phyloP scores from a whole-genome alignment of 2,797 vertebrate species.

The Staurois parvus region DNA sequence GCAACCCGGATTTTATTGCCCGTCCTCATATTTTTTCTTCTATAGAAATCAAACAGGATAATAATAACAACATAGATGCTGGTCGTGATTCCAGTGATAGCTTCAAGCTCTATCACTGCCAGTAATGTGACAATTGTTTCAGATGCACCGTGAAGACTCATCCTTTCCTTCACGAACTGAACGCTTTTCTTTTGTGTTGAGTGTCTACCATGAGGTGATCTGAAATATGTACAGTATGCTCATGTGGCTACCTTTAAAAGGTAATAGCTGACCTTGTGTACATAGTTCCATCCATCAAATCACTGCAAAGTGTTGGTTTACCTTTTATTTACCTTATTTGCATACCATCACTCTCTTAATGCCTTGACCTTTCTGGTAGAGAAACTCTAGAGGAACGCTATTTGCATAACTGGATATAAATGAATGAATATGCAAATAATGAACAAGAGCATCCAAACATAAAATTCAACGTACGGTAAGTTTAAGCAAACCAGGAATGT shows the following conservation, averaged over 20 bases:
- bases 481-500: not conserved
- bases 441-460: not conserved
- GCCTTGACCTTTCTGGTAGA: too few relatives aligned
- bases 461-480: not conserved
- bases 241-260: not conserved
- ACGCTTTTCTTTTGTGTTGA: not conserved
- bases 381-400: not conserved
- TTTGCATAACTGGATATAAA: not conserved
- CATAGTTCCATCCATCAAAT: not conserved
- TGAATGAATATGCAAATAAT: not conserved
- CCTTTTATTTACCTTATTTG: too few relatives aligned
- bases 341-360: not conserved
- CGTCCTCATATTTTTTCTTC: not conserved
- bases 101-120: not conserved
- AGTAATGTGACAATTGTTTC: not conserved
- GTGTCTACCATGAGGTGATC: too few relatives aligned
- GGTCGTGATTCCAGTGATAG: not conserved
- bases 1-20: slow-evolving; percentile 23
- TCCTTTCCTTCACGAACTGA: not conserved
- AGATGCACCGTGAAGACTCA: not conserved
- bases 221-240: not conserved
- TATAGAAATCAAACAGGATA: slow-evolving; percentile 5
- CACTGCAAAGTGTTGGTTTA: not conserved
- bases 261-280: not conserved
- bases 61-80: slow-evolving; percentile 20